Percentiles rank a stretch among this genome's conserved stretches.
phyloP scores from a whole-genome alignment of 2,797 vertebrate genomes.

The Lagorchestes hirsutus region DNA sequence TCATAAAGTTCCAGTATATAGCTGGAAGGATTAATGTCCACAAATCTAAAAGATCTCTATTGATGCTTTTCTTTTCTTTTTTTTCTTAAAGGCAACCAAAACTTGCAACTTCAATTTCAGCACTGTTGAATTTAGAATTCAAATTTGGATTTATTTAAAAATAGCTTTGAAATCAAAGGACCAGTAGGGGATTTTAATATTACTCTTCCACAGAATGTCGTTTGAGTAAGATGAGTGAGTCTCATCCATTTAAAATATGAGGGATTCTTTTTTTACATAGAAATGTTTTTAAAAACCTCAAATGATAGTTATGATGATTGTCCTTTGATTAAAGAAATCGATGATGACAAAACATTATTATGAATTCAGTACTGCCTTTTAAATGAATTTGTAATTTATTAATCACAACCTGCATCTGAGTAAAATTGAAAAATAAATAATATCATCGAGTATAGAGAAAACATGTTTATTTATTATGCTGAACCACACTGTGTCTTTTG shows the following conservation, averaged over 20 bases:
- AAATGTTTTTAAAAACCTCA: background rate
- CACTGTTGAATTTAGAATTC: background rate
- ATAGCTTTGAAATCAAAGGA: background rate
- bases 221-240: background rate
- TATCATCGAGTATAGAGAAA: background rate
- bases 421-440: background rate
- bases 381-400: background rate
- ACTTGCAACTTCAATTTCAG: background rate
- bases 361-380: background rate
- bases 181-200: background rate
- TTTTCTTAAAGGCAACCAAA: background rate
- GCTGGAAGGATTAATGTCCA: background rate
- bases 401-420: background rate
- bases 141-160: background rate
- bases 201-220: background rate
- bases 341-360: background rate
- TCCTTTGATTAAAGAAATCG: background rate
- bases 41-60: background rate
- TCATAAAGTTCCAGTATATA: background rate
- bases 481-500: background rate
- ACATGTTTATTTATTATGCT: background rate
- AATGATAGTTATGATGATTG: background rate
- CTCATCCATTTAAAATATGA: background rate
- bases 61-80: background rate
- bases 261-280: background rate